phyloP scores from a whole-genome alignment of 2,797 vertebrate genomes.

The Spinibarbus caldwelli region DNA sequence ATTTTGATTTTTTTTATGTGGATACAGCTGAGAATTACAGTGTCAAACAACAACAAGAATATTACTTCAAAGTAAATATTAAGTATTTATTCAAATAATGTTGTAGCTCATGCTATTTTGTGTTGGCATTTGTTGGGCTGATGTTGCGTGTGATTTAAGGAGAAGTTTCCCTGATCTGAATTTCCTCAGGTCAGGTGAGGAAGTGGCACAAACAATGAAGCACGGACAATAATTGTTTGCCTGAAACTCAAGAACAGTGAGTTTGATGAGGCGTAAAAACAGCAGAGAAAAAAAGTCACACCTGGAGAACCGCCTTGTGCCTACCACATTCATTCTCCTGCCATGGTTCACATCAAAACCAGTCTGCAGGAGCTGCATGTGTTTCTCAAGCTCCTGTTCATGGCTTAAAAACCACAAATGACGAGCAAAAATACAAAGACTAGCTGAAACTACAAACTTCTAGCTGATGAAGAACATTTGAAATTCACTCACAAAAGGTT shows the following conservation, averaged over 20 bases:
- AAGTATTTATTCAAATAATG: not conserved
- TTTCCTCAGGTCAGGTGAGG: conserved; percentile 58
- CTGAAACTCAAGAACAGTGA: conserved; percentile 78
- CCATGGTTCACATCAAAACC: conserved; percentile 68
- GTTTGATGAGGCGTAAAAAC: conserved; percentile 77
- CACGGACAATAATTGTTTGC: conserved; percentile 56
- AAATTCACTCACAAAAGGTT: conserved; percentile 26
- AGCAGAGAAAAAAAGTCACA: conserved; percentile 75
- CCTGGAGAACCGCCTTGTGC: conserved; percentile 72
- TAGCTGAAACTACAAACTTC: conserved; percentile 65
- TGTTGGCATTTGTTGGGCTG: conserved; percentile 39
- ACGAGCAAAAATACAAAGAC: conserved; percentile 58
- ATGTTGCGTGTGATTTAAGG: conserved; percentile 62
- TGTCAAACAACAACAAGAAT: not conserved
- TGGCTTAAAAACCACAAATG: conserved; percentile 39
- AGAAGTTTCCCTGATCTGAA: conserved; percentile 46
- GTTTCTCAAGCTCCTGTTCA: conserved; percentile 59
- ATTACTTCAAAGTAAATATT: not conserved
- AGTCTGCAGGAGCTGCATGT: conserved; percentile 65
- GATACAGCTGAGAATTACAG: not conserved
- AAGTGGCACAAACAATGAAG: conserved; percentile 72
- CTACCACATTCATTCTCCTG: conserved; percentile 64
- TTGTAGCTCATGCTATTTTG: not conserved
- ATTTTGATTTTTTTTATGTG: not conserved
- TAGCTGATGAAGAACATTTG: conserved; percentile 4